These are phyloP conservation scores for Autographa pulchrina DNA, from an alignment of 2,888 invertebrate species.

Conservation along the genomic window DNA sequence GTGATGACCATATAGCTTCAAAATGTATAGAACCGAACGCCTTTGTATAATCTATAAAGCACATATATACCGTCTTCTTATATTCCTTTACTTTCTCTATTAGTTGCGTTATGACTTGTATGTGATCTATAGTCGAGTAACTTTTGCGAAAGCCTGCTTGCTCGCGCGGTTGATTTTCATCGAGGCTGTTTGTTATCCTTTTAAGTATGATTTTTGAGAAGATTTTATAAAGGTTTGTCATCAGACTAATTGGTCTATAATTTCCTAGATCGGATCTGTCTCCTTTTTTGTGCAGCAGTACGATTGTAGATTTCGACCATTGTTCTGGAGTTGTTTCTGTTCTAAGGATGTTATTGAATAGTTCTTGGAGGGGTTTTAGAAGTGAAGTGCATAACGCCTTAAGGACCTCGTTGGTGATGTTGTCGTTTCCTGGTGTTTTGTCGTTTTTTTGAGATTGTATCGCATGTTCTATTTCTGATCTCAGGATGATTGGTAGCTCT, in stretches of 20 bases:
- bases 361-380: neutral
- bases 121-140: constrained; percentile 4
- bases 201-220: constrained; percentile 3
- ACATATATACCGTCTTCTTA: neutral
- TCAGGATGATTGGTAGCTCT: too few relatives aligned
- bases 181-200: neutral
- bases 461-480: neutral
- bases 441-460: constrained; percentile 6
- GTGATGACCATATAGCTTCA: neutral
- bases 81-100: constrained; percentile 8
- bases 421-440: neutral
- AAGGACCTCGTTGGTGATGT: neutral
- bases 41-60: constrained; percentile 9
- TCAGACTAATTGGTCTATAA: constrained; percentile 13
- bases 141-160: constrained; percentile 9
- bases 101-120: constrained; percentile 5
- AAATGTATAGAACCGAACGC: neutral
- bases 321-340: neutral
- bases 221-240: neutral
- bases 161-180: constrained; percentile 11
- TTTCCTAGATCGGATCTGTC: constrained; percentile 2
- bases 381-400: neutral
- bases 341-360: constrained; percentile 5
- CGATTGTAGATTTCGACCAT: constrained; percentile 10
- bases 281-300: constrained; percentile 12